phyloP scores from a whole-genome alignment of 2,797 vertebrate species.

The Pachyuromys duprasi region DNA sequence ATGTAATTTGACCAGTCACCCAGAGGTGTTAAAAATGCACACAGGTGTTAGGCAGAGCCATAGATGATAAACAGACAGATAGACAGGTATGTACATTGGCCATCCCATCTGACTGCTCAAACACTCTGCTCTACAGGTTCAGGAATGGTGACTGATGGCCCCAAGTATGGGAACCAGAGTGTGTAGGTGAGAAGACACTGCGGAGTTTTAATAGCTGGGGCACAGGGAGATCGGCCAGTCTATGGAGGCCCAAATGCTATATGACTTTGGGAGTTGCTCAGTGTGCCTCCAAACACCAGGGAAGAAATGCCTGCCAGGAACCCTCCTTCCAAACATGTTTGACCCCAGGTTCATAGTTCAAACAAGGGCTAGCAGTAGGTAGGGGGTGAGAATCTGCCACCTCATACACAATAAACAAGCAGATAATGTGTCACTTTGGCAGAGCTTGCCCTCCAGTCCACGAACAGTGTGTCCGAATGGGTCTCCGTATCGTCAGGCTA shows the following conservation, averaged over 20 bases:
- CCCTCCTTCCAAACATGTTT: background rate
- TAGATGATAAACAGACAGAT: background rate
- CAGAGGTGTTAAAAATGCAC: background rate
- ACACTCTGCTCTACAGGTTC: background rate
- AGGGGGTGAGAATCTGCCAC: background rate
- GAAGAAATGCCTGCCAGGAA: background rate
- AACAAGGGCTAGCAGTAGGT: background rate
- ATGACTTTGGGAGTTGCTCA: background rate
- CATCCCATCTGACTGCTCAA: background rate
- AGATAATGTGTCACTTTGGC: background rate
- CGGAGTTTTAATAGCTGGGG: background rate
- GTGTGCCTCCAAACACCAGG: background rate
- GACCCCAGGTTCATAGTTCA: background rate
- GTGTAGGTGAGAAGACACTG: background rate
- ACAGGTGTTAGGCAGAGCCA: no score
- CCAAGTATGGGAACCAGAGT: background rate
- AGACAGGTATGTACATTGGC: background rate
- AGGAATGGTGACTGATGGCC: background rate
- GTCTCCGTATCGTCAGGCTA: background rate
- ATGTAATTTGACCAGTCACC: background rate
- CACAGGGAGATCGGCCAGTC: no score
- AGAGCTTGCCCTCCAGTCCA: background rate
- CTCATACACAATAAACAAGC: background rate
- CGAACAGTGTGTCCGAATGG: accelerated
- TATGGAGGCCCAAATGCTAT: background rate